Evolutionary conservation across 1,140 invertebrate genomes (phyloP).

Genomic region (Drosophila nigrodunni): DNA sequence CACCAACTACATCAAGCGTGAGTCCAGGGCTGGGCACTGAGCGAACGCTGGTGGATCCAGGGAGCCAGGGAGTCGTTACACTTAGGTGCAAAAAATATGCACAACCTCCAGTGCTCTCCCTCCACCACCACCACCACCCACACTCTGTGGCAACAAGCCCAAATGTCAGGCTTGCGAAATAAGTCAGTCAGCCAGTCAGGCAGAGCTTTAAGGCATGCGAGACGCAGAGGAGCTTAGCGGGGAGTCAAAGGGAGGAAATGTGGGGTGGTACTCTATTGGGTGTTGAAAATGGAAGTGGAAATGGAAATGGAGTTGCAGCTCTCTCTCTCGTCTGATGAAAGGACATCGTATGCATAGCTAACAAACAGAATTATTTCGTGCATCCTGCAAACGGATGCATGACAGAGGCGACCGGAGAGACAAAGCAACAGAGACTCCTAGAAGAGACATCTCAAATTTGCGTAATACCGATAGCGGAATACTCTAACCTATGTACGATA

Average conservation of each 20-base stretch:
- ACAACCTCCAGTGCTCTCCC: conserved; percentile 19
- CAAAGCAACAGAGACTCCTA: conserved; percentile 29
- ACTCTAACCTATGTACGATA: conserved; percentile 1
- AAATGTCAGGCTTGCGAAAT: conserved; percentile 39
- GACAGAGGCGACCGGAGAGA: conserved; percentile 55
- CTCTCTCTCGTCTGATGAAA: conserved; percentile 48
- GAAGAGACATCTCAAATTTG: conserved; percentile 8
- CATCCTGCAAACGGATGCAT: conserved; percentile 80
- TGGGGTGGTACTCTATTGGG: conserved; percentile 6
- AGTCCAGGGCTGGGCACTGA: conserved; percentile 49
- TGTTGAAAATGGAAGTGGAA: conserved; percentile 17
- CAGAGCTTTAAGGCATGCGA: conserved; percentile 19
- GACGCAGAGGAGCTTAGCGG: too few relatives aligned
- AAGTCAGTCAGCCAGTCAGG: conserved; percentile 67
- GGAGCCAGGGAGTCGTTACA: conserved; percentile 20
- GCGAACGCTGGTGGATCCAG: conserved; percentile 25
- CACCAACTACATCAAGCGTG: conserved; percentile 80
- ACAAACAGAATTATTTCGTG: conserved; percentile 82
- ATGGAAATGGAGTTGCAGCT: conserved; percentile 26
- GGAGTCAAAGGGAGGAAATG: not conserved
- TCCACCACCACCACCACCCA: not conserved
- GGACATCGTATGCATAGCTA: conserved; percentile 52
- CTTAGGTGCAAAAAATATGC: conserved; percentile 61
- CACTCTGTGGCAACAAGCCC: conserved; percentile 15
- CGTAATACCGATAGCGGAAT: not conserved